A percentile compares a stretch with the other conserved stretches of the same genome.
These are phyloP conservation scores for Clanis bilineata DNA, from an alignment of 2,888 invertebrate species.

Conservation along the genomic window DNA sequence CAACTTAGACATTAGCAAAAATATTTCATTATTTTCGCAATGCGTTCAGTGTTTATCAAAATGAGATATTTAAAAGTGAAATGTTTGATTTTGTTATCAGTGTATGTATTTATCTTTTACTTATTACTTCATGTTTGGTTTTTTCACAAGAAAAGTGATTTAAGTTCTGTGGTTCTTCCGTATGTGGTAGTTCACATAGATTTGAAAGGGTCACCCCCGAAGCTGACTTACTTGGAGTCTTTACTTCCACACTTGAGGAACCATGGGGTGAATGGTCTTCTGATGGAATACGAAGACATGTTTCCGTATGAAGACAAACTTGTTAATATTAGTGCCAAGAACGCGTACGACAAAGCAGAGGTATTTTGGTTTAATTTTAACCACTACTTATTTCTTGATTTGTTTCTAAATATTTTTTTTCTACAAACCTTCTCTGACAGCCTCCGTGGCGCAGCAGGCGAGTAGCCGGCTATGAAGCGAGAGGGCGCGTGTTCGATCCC, in stretches of 20 bases:
- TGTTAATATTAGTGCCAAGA: conserved; percentile 82
- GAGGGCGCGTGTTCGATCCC: no score
- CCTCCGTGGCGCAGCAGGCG: no score
- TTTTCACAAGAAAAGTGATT: not conserved
- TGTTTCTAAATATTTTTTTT: no score
- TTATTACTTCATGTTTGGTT: conserved; percentile 15
- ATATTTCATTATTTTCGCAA: not conserved
- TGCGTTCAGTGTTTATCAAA: not conserved
- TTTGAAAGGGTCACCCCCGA: conserved; percentile 92
- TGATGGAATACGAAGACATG: conserved; percentile 94
- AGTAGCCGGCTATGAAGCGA: no score
- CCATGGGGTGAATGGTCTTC: conserved; percentile 88
- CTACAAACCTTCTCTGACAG: no score
- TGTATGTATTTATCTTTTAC: conserved; percentile 21
- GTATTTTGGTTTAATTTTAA: conserved; percentile 36
- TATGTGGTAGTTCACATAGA: conserved; percentile 91
- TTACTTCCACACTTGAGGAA: conserved; percentile 84
- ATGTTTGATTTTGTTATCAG: conserved; percentile 18
- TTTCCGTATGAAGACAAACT: conserved; percentile 88
- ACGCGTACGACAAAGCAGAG: conserved; percentile 82
- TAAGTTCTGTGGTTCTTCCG: conserved; percentile 34
- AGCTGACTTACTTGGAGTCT: conserved; percentile 81
- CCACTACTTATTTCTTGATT: not conserved
- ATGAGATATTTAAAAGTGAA: conserved; percentile 20
- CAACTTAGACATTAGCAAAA: not conserved